These are phyloP conservation scores for Intellagama lesueurii DNA, from an alignment of 2,797 vertebrate genomes.

Conservation along the genomic window DNA sequence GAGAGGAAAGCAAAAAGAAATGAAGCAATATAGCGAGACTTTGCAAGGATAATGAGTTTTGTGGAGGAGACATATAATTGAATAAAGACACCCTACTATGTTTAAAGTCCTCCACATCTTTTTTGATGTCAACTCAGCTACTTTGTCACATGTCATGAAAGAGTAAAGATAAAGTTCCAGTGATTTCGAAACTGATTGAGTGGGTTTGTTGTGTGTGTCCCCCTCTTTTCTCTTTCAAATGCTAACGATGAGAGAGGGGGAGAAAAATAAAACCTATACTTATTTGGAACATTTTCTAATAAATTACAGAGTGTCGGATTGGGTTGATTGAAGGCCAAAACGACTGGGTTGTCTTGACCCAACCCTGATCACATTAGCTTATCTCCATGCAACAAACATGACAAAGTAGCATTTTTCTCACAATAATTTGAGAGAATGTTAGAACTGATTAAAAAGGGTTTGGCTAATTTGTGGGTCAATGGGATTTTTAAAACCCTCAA, in stretches of 20 bases:
- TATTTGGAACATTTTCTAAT: constrained; percentile 23
- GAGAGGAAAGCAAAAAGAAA: not conserved
- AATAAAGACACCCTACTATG: constrained; percentile 52
- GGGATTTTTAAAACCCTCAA: not conserved
- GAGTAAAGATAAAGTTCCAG: constrained; percentile 34
- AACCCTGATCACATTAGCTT: constrained; percentile 2
- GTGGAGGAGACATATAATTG: constrained; percentile 37
- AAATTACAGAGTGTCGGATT: constrained; percentile 19
- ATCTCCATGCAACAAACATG: constrained; percentile 27
- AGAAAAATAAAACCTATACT: not conserved
- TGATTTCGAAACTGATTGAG: constrained; percentile 35
- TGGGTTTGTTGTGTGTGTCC: not conserved
- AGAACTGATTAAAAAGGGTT: constrained; percentile 31
- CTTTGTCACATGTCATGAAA: constrained; percentile 41
- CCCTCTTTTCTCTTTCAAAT: not conserved
- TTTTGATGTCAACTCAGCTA: constrained; percentile 44
- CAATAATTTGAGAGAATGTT: constrained; percentile 34
- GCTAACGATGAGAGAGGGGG: constrained; percentile 17
- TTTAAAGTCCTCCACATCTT: constrained; percentile 47
- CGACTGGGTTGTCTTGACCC: constrained; percentile 43
- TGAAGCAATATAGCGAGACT: not conserved
- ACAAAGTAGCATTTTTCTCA: constrained; percentile 30
- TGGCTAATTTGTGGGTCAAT: constrained; percentile 20
- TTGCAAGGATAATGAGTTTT: constrained; percentile 32
- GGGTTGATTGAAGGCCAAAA: fast-evolving